phyloP scores from a whole-genome alignment of 2,888 invertebrate species.

The Nemurella pictetii region DNA sequence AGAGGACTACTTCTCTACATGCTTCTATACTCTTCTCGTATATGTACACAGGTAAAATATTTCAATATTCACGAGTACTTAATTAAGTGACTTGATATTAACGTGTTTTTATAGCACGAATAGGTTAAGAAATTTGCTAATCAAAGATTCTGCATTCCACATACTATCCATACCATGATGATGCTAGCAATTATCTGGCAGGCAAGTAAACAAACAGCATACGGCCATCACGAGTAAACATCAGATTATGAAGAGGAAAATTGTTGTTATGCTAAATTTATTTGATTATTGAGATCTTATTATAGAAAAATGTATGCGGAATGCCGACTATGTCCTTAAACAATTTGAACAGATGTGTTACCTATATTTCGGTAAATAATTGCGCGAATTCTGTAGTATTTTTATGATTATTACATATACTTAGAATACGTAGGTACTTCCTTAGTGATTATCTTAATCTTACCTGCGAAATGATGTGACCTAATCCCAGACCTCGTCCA shows the following conservation, averaged over 20 bases:
- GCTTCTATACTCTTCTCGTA: too few species aligned
- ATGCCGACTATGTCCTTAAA: conserved; percentile 1
- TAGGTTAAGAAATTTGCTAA: not conserved
- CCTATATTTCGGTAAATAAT: too few species aligned
- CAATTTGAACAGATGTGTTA: too few species aligned
- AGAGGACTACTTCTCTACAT: not conserved
- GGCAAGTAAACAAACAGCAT: not conserved
- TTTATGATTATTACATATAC: too few species aligned
- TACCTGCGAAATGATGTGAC: conserved; percentile 46
- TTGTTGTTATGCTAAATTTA: not conserved
- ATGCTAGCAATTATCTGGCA: too few species aligned
- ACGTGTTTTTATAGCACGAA: not conserved
- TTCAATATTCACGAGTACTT: not conserved
- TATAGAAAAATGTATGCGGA: too few species aligned
- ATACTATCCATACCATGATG: not conserved
- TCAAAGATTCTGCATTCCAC: not conserved
- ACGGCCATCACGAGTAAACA: not conserved
- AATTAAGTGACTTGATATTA: not conserved
- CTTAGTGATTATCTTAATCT: too few species aligned
- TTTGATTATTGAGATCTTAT: not conserved
- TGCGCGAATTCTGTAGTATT: too few species aligned
- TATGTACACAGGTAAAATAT: not conserved
- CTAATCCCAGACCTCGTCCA: conserved; percentile 46
- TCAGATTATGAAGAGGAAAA: not conserved
- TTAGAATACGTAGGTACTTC: too few species aligned